Percentiles rank a stretch among this genome's conserved stretches.
phyloP scores from a whole-genome alignment of 2,888 invertebrate genomes.

The Hemithea aestivaria region DNA sequence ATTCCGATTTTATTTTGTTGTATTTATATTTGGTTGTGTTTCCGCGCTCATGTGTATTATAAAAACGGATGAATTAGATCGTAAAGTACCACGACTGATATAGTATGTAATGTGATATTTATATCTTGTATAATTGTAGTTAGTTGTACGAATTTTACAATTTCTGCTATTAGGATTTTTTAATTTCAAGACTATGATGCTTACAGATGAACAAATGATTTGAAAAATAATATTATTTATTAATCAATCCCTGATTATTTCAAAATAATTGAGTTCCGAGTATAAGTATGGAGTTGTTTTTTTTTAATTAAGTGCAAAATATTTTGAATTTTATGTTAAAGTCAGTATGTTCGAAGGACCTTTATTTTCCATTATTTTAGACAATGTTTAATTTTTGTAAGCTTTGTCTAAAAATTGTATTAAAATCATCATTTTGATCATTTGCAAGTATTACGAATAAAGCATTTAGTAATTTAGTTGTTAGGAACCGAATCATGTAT shows the following conservation, averaged over 20 bases:
- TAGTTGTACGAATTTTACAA: conserved; percentile 52
- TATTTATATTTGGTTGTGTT: conserved; percentile 27
- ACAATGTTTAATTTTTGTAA: too few species aligned
- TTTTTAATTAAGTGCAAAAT: too few species aligned
- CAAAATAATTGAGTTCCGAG: too few species aligned
- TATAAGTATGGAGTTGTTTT: too few species aligned
- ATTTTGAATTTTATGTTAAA: neutral
- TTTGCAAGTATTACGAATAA: conserved; percentile 40
- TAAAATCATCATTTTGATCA: conserved; percentile 20
- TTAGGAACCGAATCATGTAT: conserved; percentile 53
- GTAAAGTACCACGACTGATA: conserved; percentile 71
- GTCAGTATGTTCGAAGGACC: too few species aligned
- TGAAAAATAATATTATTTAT: too few species aligned
- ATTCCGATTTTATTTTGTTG: conserved; percentile 19
- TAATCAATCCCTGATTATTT: too few species aligned
- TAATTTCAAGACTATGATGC: conserved; percentile 26
- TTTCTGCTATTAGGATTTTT: conserved; percentile 40
- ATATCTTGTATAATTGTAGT: conserved; percentile 64
- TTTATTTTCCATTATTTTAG: too few species aligned
- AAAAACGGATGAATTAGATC: conserved; percentile 50
- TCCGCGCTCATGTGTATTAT: conserved; percentile 45
- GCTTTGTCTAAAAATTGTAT: too few species aligned
- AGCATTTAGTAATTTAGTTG: conserved; percentile 62
- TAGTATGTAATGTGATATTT: conserved; percentile 77
- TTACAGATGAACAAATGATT: conserved; percentile 10